These are phyloP conservation scores for Drosophila simulans DNA, from an alignment of 1,140 invertebrate genomes.

Conservation along the genomic window DNA sequence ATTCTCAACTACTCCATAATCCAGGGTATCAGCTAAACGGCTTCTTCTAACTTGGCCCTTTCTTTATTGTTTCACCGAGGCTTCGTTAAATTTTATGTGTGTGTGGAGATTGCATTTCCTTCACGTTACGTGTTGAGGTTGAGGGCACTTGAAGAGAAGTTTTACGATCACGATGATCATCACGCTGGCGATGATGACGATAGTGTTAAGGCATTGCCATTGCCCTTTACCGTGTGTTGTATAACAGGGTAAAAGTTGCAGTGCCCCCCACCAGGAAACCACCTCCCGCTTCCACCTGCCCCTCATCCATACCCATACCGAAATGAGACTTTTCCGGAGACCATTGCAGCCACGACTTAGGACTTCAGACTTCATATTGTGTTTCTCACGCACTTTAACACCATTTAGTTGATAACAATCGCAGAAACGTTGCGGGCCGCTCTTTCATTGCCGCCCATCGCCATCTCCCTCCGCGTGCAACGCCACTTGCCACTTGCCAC, in stretches of 20 bases:
- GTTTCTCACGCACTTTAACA: slow-evolving; percentile 81
- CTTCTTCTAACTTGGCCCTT: slow-evolving; percentile 7
- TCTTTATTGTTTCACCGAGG: slow-evolving; percentile 20
- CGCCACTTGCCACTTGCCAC: slow-evolving; percentile 78
- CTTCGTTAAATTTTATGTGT: slow-evolving; percentile 28
- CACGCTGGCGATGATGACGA: slow-evolving; percentile 20
- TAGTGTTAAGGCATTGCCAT: slow-evolving; percentile 33
- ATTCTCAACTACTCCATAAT: background rate
- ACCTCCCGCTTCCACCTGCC: slow-evolving; percentile 4
- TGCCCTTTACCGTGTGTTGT: slow-evolving; percentile 57
- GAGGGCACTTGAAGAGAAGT: slow-evolving; percentile 43
- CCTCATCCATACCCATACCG: background rate
- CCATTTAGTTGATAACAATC: slow-evolving; percentile 82
- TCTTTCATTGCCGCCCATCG: slow-evolving; percentile 5
- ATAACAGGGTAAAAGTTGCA: slow-evolving; percentile 70
- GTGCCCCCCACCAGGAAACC: slow-evolving; percentile 8
- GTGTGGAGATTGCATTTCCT: slow-evolving; percentile 43
- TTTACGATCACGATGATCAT: slow-evolving; percentile 39
- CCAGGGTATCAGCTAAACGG: background rate
- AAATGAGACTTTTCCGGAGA: slow-evolving; percentile 23
- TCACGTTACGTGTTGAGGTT: slow-evolving; percentile 46
- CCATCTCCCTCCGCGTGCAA: slow-evolving; percentile 50
- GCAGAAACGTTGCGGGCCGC: slow-evolving; percentile 36
- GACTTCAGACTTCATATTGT: slow-evolving; percentile 39
- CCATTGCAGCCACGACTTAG: slow-evolving; percentile 34